Conservation (phyloP, 2,888 invertebrate genomes). For the Deroplatys truncata region DNA sequence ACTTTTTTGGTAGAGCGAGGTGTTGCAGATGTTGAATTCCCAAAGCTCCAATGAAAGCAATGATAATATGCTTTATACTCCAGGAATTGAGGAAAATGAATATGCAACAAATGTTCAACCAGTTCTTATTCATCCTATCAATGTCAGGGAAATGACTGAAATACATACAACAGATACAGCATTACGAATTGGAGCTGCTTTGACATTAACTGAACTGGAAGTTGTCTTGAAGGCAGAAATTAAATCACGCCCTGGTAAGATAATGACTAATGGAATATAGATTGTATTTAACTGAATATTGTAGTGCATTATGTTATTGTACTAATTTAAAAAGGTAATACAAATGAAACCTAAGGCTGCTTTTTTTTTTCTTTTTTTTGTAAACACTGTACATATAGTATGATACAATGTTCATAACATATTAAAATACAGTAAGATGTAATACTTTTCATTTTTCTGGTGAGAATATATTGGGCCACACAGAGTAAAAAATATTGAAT, state of each 20-base stretch:
- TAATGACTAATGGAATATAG: not conserved
- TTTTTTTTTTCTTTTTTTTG: too few relatives aligned
- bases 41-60: not conserved
- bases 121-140: conserved; percentile 67
- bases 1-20: too few relatives aligned
- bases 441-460: too few relatives aligned
- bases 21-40: too few relatives aligned
- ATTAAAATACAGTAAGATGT: too few relatives aligned
- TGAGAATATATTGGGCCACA: too few relatives aligned
- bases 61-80: conserved; percentile 14
- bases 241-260: conserved; percentile 45
- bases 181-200: conserved; percentile 73
- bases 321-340: too few relatives aligned
- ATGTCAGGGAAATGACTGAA: conserved; percentile 62
- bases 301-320: too few relatives aligned
- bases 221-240: conserved; percentile 56
- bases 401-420: too few relatives aligned
- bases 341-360: too few relatives aligned
- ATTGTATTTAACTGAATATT: not conserved
- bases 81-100: conserved; percentile 75
- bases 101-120: conserved; percentile 63
- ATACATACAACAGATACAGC: conserved; percentile 53
- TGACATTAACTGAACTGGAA: conserved; percentile 72
- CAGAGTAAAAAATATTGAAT: too few relatives aligned
- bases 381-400: too few relatives aligned